Evolutionary conservation across 2,797 vertebrate species (phyloP), one percentile per base, ranked within the genome.

Genomic region (Lindbergichthys nudifrons): DNA sequence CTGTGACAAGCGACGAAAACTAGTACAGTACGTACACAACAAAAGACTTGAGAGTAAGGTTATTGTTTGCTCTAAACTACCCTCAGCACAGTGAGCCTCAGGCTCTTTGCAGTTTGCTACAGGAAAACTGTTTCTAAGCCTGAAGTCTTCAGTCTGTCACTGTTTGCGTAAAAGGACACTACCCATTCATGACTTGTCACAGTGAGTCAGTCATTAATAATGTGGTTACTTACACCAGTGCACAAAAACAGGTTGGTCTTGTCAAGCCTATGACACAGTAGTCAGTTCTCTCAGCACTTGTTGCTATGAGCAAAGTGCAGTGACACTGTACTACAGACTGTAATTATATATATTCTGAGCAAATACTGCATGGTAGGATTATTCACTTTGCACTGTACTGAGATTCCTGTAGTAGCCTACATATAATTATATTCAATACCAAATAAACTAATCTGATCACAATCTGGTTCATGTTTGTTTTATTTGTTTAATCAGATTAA

Each of bases 171-270:
- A 91, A 88, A 79, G 71, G 87, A 87, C 83, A 79, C 85, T 70
- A 42, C 73, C 83, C 82, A 92, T 91, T 92, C 85, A 91, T 41
- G 61, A 75, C 78, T 62, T 83, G 89, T 80, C 89, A 76, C 78
- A 82, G 85, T 87, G 91, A 92, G 86, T 94, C 90, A 94, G 76
- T 93, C 91, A 92, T 90, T 90, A 92, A 92, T 93, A 76, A 91
- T 90, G 82, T 80, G 76, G 62, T 89, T 91, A 90, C 78, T 75
- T 93, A 90, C 87, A 86, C 79, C 80, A 88, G 67, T 88, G 90
- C 87, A 92, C 89, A 90, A 91, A 91, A 96, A 95, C 95, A 93
- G 94, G 95, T 95, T 92, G 71, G 79, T 92, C 95, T 93, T 93
- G 95, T 95, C 91, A 82, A 74, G 83, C 83, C 58, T 83, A 60